These are phyloP conservation scores for Dione juno DNA, from an alignment of 2,888 invertebrate species.

Conservation along the genomic window DNA sequence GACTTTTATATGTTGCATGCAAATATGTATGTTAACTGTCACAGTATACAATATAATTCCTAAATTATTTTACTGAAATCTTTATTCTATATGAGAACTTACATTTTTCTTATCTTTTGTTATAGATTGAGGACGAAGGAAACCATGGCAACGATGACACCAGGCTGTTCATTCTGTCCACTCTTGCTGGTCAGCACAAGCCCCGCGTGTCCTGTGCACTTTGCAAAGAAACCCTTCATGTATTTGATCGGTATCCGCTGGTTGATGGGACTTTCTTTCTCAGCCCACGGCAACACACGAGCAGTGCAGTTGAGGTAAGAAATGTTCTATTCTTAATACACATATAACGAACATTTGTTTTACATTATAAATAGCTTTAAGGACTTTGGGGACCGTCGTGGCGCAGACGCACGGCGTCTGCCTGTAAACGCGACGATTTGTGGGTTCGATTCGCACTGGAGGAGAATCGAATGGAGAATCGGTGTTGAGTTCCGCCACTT, in stretches of 20 bases:
- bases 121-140: conserved; percentile 98
- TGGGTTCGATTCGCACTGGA: too few relatives aligned
- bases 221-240: conserved; percentile 94
- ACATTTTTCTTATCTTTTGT: conserved; percentile 56
- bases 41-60: background rate
- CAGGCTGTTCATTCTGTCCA: conserved; percentile 96
- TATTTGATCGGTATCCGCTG: conserved; percentile 98
- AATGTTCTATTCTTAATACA: background rate
- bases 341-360: background rate
- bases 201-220: conserved; percentile 93
- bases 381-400: too few relatives aligned
- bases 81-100: too few relatives aligned
- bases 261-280: conserved; percentile 99
- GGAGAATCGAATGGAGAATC: too few relatives aligned
- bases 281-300: conserved; percentile 95
- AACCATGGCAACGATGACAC: conserved; percentile 99
- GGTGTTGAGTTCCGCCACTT: too few relatives aligned
- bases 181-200: conserved; percentile 95
- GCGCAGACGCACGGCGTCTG: too few relatives aligned
- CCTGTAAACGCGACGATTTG: too few relatives aligned
- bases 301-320: conserved; percentile 92
- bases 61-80: background rate
- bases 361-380: too few relatives aligned
- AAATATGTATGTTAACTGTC: background rate
- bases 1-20: background rate